Evolutionary conservation across 1,140 invertebrate genomes (phyloP), one percentile per base, ranked within the genome.

Genomic region (Samia ricini): DNA sequence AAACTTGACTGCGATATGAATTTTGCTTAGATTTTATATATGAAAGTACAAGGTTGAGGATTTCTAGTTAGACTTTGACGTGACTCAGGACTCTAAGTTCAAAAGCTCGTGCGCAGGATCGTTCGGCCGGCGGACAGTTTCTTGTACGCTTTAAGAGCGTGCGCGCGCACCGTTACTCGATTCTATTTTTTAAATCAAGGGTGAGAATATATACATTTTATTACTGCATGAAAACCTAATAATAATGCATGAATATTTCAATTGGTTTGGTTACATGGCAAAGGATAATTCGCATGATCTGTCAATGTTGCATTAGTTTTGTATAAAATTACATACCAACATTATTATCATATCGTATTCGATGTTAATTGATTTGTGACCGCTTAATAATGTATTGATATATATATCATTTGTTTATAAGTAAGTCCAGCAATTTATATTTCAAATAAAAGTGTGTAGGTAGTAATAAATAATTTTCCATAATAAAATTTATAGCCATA

Each of bases 101-200:
- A 55, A 55, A 24, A 55, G 24, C n/a, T 22, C 12, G 21, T n/a
- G 52, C 22, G 52, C 21, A 12, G 52, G 22, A 55, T 5, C 12
- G 52, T 4, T 55, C 6, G 5, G 52, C 12, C n/a, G 33, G 15
- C 33, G 33, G 20, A 1, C 52, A 55, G 52, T 55, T 24, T 24
- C 12, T 24, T 3, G 52, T 10, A 22, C 18, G 52, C 52, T 12
- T 15, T 23, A n/a, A 2, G 22, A 55, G 20, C 10, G 52, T 18
- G 8, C 52, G 52, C 52, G 52, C 52, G 52, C 22, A n/a, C 52
- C 21, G 33, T 55, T 23, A 20, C 52, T n/a, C 52, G 52, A 4
- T 8, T 49, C 20, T 20, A 19, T 6, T 24, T 1, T 52, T 21
- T 2, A 24, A 24, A 24, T 24, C 4, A 22, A 23, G 52, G 52